phyloP scores from a whole-genome alignment of 1,140 invertebrate genomes.

The Samia ricini region DNA sequence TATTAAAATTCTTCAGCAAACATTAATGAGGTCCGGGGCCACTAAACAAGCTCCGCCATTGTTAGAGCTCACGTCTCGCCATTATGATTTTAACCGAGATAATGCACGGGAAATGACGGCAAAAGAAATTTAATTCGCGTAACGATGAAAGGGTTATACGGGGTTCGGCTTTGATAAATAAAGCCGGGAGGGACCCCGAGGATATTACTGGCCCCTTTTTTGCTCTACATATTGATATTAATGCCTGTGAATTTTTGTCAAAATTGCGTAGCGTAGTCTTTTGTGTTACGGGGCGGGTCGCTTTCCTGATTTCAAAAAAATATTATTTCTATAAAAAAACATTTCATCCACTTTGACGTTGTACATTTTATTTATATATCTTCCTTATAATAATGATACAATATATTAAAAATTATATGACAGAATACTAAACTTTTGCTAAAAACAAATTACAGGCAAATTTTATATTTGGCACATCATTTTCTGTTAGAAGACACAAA shows the following conservation, averaged over 20 bases:
- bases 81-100: conserved; percentile 75
- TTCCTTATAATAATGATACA: no score
- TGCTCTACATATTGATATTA: conserved; percentile 75
- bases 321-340: conserved; percentile 7
- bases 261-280: conserved; percentile 53
- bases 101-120: conserved; percentile 76
- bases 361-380: no score
- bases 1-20: conserved; percentile 74
- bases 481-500: no score
- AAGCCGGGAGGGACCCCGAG: conserved; percentile 56
- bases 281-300: conserved; percentile 20
- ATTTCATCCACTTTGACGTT: neutral
- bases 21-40: conserved; percentile 63
- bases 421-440: no score
- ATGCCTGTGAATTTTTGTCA: conserved; percentile 72
- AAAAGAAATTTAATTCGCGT: conserved; percentile 77
- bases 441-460: no score
- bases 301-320: conserved; percentile 20
- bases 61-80: conserved; percentile 48
- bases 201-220: conserved; percentile 67
- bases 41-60: conserved; percentile 61
- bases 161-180: conserved; percentile 69
- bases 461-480: no score
- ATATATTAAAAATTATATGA: no score
- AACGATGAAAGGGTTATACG: conserved; percentile 72